Conservation (phyloP, 53 echinoderm and acorn worm species). For the Temnopleurus reevesii region DNA sequence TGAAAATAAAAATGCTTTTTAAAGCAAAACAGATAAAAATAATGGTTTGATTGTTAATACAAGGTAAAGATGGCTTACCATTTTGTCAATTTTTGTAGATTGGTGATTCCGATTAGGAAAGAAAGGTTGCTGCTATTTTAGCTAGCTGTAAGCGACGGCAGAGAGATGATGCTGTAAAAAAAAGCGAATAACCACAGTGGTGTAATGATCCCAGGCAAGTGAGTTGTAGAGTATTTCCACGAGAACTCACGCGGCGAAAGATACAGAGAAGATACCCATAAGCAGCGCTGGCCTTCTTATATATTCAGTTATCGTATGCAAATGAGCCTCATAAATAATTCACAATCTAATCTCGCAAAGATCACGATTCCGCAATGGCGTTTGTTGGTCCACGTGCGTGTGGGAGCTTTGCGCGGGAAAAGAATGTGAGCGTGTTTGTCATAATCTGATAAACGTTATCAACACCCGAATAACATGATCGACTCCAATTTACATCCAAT, state of each 20-base stretch:
- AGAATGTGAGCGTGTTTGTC: slow-evolving; percentile 8
- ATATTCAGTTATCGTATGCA: slow-evolving; percentile 56
- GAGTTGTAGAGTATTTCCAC: slow-evolving; percentile 11
- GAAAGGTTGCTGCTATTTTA: background rate
- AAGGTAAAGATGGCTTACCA: slow-evolving; percentile 12
- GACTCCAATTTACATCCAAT: background rate
- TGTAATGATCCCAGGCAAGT: slow-evolving; percentile 29
- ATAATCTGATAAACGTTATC: slow-evolving; percentile 14
- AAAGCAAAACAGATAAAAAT: no score
- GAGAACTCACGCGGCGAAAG: slow-evolving; percentile 46
- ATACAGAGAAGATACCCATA: slow-evolving; percentile 43
- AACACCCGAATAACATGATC: background rate
- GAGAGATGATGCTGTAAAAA: background rate
- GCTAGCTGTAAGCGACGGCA: background rate
- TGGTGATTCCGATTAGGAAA: background rate
- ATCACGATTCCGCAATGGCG: background rate
- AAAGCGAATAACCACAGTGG: background rate
- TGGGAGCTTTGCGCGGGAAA: background rate
- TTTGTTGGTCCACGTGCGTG: background rate
- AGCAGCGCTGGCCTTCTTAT: slow-evolving; percentile 47
- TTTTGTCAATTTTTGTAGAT: slow-evolving; percentile 15
- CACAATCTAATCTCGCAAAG: slow-evolving; percentile 39
- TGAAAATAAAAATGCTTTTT: no score
- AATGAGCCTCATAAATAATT: slow-evolving; percentile 47
- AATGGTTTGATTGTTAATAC: no score